phyloP scores from a whole-genome alignment of 2,113 vertebrate species.

The Eidolon helvum region DNA sequence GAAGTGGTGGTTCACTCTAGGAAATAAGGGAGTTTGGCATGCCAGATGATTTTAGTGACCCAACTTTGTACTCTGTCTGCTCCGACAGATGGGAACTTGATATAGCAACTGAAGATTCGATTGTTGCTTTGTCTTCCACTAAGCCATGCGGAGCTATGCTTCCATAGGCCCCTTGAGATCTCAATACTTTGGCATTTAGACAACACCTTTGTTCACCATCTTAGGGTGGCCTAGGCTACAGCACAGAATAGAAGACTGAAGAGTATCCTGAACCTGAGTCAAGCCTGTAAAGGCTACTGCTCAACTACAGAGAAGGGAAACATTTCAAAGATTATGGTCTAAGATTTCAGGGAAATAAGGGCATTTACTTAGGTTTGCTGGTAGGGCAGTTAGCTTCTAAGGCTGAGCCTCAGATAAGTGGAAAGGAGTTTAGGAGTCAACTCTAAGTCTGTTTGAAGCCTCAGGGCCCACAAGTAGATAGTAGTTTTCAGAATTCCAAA shows the following conservation, averaged over 20 bases:
- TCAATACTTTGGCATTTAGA: neutral
- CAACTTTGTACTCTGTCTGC: neutral
- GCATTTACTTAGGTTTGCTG: neutral
- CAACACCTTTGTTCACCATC: neutral
- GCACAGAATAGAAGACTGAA: neutral
- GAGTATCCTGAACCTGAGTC: neutral
- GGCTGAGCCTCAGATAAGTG: neutral
- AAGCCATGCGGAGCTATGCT: neutral
- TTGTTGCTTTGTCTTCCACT: neutral
- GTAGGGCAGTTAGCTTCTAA: neutral
- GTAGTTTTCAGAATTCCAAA: neutral
- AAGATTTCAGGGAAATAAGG: neutral
- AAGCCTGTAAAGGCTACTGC: neutral
- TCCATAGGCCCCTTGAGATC: neutral
- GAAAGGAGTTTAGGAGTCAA: neutral
- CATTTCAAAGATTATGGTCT: neutral
- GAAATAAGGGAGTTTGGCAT: neutral
- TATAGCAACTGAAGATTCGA: neutral
- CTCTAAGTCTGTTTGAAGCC: neutral
- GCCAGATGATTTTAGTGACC: slow-evolving; percentile 6
- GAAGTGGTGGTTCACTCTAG: neutral
- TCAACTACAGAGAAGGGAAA: neutral
- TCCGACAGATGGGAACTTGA: neutral
- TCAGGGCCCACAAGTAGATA: neutral
- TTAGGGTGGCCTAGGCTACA: neutral